A percentile compares a stretch with the other conserved stretches of the same genome.
phyloP scores from a whole-genome alignment of 2,888 invertebrate species.

The Chironomus riparius region DNA sequence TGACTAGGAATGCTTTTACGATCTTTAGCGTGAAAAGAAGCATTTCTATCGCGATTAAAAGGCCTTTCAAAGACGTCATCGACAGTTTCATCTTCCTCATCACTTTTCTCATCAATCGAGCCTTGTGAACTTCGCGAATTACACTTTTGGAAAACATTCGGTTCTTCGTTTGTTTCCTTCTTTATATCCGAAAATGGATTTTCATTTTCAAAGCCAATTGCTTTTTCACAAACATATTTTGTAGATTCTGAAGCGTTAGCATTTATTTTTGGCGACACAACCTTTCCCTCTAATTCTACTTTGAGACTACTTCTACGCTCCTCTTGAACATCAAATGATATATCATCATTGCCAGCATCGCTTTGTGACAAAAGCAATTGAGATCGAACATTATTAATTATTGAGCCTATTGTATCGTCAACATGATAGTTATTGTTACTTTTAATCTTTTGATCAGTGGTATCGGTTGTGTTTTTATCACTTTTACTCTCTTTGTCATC shows the following conservation, averaged over 20 bases:
- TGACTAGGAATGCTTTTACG: neutral
- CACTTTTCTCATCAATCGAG: slow-evolving; percentile 37
- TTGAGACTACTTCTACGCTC: slow-evolving; percentile 27
- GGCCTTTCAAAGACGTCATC: slow-evolving; percentile 28
- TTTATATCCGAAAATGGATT: neutral
- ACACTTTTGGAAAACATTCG: neutral
- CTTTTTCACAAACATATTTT: neutral
- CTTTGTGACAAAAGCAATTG: slow-evolving; percentile 30
- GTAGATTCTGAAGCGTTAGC: no score
- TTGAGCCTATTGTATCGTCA: slow-evolving; percentile 33
- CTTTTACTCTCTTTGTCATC: no score
- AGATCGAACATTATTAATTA: slow-evolving; percentile 34
- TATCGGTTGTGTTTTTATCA: no score
- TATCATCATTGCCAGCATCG: neutral
- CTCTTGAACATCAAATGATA: slow-evolving; percentile 26
- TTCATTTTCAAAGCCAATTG: neutral
- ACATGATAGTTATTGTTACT: neutral
- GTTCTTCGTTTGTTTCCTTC: neutral
- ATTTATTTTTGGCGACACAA: neutral
- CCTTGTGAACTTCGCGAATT: slow-evolving; percentile 28
- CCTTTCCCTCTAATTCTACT: neutral
- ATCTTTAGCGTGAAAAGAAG: neutral
- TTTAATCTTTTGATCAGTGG: no score
- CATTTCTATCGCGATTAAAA: neutral
- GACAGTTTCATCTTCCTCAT: slow-evolving; percentile 24